Evolutionary conservation across 1,140 invertebrate genomes (phyloP).

Genomic region (Heliconius nattereri): DNA sequence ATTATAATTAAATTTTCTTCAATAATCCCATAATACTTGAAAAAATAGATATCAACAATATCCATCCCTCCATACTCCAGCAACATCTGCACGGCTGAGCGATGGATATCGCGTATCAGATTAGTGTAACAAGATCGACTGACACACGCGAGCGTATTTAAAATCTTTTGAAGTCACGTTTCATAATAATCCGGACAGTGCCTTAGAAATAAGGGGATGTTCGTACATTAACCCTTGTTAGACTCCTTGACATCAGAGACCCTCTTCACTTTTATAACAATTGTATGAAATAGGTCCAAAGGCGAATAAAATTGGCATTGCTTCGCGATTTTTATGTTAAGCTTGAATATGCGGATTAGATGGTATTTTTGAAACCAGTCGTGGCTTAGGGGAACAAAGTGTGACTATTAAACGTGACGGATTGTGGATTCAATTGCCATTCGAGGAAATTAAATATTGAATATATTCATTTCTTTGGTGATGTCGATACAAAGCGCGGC

Average conservation of each 20-base stretch:
- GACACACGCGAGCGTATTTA: constrained; percentile 22
- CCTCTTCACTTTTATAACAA: constrained; percentile 61
- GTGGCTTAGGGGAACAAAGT: too few relatives aligned
- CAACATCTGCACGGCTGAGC: background rate
- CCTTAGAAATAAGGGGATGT: constrained; percentile 55
- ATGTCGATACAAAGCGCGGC: too few relatives aligned
- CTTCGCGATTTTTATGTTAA: constrained; percentile 39
- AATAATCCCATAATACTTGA: background rate
- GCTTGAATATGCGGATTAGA: constrained; percentile 19
- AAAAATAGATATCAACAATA: background rate
- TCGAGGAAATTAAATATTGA: too few relatives aligned
- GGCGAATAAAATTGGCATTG: constrained; percentile 54
- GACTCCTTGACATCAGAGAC: constrained; percentile 56
- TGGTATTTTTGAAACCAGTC: background rate
- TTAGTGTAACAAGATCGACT: constrained; percentile 21
- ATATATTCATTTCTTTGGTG: too few relatives aligned
- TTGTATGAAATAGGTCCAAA: constrained; percentile 35
- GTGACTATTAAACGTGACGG: too few relatives aligned
- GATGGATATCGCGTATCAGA: constrained; percentile 1
- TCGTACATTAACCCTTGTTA: constrained; percentile 62
- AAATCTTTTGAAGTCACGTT: constrained; percentile 56
- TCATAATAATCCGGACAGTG: constrained; percentile 54
- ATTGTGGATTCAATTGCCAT: too few relatives aligned
- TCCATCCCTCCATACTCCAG: background rate
- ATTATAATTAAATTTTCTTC: background rate